These are phyloP conservation scores for Sebastes itinus DNA, from an alignment of 2,797 vertebrate genomes.

Conservation along the genomic window DNA sequence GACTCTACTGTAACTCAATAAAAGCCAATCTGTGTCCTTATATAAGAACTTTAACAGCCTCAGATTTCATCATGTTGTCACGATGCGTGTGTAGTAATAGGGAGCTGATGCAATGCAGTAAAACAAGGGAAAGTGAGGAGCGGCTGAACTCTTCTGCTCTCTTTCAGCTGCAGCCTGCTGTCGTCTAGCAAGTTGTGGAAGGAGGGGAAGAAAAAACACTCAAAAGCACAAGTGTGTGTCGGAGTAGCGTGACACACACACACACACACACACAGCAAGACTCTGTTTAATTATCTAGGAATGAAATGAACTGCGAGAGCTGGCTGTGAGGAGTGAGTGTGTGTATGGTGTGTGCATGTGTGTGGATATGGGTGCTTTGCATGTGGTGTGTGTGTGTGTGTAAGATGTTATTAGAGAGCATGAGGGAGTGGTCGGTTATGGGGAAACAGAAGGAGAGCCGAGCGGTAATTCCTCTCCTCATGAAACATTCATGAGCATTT, in stretches of 20 bases:
- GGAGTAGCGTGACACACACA: not conserved
- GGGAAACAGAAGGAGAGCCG: conserved; percentile 53
- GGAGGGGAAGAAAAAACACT: not conserved
- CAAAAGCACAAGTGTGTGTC: conserved; percentile 21
- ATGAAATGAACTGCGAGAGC: conserved; percentile 42
- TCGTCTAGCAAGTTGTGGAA: conserved; percentile 12
- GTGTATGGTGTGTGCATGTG: not conserved
- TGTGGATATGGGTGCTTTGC: conserved; percentile 1
- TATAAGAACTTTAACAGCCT: conserved; percentile 32
- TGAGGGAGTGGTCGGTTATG: conserved; percentile 40
- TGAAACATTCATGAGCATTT: conserved; percentile 66
- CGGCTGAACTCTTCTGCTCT: conserved; percentile 33
- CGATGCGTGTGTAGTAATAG: conserved; percentile 1
- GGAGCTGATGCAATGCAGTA: conserved; percentile 56
- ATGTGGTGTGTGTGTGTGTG: not conserved
- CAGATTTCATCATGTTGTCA: conserved; percentile 44
- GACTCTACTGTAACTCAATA: conserved; percentile 6
- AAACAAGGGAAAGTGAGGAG: conserved; percentile 40
- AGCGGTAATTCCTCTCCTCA: conserved; percentile 52
- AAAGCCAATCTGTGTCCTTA: conserved; percentile 10
- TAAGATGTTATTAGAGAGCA: conserved; percentile 48
- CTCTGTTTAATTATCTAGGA: conserved; percentile 47
- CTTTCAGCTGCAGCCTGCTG: conserved; percentile 22
- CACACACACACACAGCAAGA: conserved; percentile 12
- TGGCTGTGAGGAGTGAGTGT: conserved; percentile 18